These are phyloP conservation scores for Myrmecobius fasciatus DNA, from an alignment of 2,113 vertebrate genomes.

Conservation along the genomic window DNA sequence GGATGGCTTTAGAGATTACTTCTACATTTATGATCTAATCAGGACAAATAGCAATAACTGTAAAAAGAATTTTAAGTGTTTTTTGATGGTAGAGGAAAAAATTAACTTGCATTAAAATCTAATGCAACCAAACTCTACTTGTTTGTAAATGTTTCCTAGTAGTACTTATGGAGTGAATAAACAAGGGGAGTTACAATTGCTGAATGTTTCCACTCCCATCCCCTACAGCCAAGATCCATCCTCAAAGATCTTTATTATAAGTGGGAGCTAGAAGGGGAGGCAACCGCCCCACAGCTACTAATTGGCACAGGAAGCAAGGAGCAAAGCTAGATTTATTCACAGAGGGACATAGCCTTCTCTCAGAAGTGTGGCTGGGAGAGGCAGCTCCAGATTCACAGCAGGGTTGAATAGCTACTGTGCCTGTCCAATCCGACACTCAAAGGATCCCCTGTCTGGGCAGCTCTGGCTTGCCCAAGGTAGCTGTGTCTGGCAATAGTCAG, in stretches of 20 bases:
- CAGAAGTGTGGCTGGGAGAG: slow-evolving; percentile 1
- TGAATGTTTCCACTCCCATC: neutral
- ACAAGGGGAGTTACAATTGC: neutral
- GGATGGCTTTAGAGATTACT: neutral
- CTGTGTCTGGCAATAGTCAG: accelerated
- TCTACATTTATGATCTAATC: neutral
- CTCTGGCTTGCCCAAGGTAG: neutral
- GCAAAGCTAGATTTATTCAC: neutral
- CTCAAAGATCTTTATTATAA: slow-evolving; percentile 4
- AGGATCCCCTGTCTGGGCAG: slow-evolving; percentile 39
- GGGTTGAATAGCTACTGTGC: accelerated
- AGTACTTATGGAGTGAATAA: neutral
- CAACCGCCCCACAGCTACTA: neutral
- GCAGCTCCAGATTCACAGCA: neutral
- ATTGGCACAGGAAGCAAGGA: neutral
- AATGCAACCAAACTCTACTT: neutral
- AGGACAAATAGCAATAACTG: neutral
- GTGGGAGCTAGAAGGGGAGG: neutral
- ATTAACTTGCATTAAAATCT: neutral
- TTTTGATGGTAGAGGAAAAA: neutral
- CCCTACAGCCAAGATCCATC: neutral
- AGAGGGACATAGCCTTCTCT: slow-evolving; percentile 44
- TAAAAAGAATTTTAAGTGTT: too few species aligned
- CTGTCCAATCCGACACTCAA: slow-evolving; percentile 33
- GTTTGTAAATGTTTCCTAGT: neutral